These are phyloP conservation scores for Ariolimax columbianus DNA, from an alignment of 2,888 invertebrate species.

Conservation along the genomic window DNA sequence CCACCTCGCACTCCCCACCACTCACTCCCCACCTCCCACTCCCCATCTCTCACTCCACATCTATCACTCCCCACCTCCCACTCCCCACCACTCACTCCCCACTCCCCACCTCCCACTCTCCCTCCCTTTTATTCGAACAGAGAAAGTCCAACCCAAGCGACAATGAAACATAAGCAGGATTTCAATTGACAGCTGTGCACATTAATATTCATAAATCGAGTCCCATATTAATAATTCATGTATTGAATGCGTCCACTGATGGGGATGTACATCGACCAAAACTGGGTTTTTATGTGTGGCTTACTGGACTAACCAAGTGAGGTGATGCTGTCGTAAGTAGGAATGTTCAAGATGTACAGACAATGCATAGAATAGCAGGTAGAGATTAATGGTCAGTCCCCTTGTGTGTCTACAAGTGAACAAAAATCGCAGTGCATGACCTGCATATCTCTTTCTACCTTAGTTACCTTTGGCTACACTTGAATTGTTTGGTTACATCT, in stretches of 20 bases:
- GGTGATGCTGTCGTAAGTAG: too few species aligned
- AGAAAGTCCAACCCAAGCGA: neutral
- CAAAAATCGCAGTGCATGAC: too few species aligned
- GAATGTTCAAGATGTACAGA: too few species aligned
- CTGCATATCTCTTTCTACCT: too few species aligned
- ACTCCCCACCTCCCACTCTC: neutral
- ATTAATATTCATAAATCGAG: conserved; percentile 22
- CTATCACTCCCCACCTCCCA: neutral
- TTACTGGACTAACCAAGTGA: too few species aligned
- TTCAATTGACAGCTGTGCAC: conserved; percentile 15
- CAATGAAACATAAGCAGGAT: neutral
- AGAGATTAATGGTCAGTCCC: too few species aligned
- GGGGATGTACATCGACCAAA: neutral
- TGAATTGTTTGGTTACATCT: neutral
- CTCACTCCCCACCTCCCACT: neutral
- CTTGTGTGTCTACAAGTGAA: too few species aligned
- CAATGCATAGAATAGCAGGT: too few species aligned
- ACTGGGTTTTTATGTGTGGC: neutral
- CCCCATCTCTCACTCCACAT: neutral
- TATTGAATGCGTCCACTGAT: neutral
- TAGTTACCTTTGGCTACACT: too few species aligned
- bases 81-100: neutral
- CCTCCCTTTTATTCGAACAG: neutral
- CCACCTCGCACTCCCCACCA: neutral
- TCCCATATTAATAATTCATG: conserved; percentile 6